These are phyloP conservation scores for Numenius arquata DNA, from an alignment of 2,113 vertebrate species.

Conservation along the genomic window DNA sequence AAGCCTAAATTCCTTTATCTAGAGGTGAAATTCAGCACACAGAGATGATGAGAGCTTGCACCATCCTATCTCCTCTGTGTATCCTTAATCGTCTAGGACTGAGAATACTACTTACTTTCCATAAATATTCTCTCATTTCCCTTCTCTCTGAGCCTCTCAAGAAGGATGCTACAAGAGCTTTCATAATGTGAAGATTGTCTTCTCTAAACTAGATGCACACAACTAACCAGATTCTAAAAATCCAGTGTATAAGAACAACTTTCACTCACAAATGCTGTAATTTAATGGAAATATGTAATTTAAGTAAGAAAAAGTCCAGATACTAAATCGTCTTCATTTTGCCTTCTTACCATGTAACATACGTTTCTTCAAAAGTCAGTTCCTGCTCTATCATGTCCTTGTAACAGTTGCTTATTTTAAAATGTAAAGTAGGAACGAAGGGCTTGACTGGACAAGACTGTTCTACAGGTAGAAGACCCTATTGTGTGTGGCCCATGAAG, in stretches of 20 bases:
- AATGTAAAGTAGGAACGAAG: not conserved
- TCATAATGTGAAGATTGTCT: not conserved
- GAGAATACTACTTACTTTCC: not conserved
- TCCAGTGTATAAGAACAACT: not conserved
- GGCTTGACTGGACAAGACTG: not conserved
- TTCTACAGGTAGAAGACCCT: not conserved
- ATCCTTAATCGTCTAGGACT: not conserved
- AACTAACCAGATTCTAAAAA: not conserved
- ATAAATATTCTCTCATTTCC: not conserved
- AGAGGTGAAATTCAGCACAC: not conserved
- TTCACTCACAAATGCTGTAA: not conserved
- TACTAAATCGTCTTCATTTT: not conserved
- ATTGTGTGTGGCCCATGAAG: not conserved
- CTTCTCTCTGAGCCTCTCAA: not conserved
- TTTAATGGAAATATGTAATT: not conserved
- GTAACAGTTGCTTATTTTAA: not conserved
- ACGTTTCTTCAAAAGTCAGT: not conserved
- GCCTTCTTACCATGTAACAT: not conserved
- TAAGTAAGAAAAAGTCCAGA: not conserved
- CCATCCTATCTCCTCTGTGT: not conserved
- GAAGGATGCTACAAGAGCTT: not conserved
- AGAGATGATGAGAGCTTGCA: not conserved
- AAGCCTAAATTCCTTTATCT: not conserved
- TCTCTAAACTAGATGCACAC: not conserved
- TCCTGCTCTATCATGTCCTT: not conserved